Conservation (phyloP, 2,113 vertebrate genomes). For the Oreocharis arfaki region DNA sequence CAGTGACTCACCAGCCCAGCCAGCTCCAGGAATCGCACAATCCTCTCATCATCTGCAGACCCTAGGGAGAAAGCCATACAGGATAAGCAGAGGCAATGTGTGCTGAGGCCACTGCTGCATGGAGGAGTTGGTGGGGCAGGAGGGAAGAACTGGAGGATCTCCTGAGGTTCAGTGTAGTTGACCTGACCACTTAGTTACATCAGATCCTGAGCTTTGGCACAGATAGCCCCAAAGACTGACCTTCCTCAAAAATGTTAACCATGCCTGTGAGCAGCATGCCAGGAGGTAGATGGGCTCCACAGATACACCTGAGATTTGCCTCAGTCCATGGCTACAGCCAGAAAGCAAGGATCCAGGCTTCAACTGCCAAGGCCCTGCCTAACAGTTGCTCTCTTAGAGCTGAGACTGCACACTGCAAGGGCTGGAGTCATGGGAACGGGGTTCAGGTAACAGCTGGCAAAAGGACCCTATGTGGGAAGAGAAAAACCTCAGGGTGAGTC, state of each 20-base stretch:
- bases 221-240: background rate
- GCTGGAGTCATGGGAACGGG: background rate
- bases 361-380: background rate
- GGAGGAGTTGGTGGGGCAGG: background rate
- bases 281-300: background rate
- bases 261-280: background rate
- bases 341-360: background rate
- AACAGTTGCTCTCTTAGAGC: background rate
- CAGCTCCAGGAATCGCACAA: slow-evolving; percentile 85
- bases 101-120: background rate
- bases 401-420: background rate
- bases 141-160: background rate
- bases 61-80: slow-evolving; percentile 68
- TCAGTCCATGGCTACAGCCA: background rate
- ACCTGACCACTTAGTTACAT: background rate
- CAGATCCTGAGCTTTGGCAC: background rate
- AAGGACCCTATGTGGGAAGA: background rate
- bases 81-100: background rate
- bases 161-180: background rate
- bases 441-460: background rate
- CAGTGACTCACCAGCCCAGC: slow-evolving; percentile 85
- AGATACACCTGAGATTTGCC: background rate
- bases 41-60: slow-evolving; percentile 88
- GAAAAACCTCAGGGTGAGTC: background rate
- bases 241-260: background rate